Percentiles rank a stretch among this genome's conserved stretches.
Conservation (phyloP, 2,888 invertebrate genomes). For the Flabesymbios commensalis region DNA sequence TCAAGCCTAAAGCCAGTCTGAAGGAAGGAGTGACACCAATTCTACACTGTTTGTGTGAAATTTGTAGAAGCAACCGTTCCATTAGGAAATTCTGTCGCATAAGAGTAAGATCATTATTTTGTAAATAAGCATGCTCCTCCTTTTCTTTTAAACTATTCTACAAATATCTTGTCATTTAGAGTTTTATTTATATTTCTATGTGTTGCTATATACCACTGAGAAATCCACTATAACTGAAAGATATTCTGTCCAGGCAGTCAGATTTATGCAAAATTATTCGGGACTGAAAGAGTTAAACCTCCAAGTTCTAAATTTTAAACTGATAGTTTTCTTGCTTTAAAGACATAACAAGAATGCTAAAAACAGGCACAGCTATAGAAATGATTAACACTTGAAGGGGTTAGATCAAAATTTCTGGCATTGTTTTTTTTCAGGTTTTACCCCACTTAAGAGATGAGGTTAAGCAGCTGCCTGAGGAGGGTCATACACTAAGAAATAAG, state of each 20-base stretch:
- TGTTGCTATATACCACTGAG: too few species aligned
- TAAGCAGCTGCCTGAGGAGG: slow-evolving; percentile 86
- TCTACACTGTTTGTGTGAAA: slow-evolving; percentile 78
- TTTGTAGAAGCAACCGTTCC: slow-evolving; percentile 69
- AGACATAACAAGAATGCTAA: too few species aligned
- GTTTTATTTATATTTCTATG: neutral
- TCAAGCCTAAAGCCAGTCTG: slow-evolving; percentile 62
- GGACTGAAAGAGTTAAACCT: too few species aligned
- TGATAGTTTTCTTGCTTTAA: too few species aligned
- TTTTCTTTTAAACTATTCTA: neutral
- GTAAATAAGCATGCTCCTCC: neutral
- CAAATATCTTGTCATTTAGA: neutral
- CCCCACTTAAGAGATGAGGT: slow-evolving; percentile 87
- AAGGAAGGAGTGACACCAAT: slow-evolving; percentile 79
- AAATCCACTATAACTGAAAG: too few species aligned
- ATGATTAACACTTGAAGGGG: too few species aligned
- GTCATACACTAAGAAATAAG: slow-evolving; percentile 78
- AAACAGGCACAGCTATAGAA: too few species aligned
- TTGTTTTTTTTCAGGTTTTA: slow-evolving; percentile 65
- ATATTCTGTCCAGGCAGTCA: too few species aligned
- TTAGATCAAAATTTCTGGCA: neutral
- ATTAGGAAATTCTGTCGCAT: slow-evolving; percentile 73
- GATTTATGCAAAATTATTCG: too few species aligned
- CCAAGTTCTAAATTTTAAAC: too few species aligned
- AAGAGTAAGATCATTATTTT: slow-evolving; percentile 40